Evolutionary conservation across 2,888 invertebrate genomes (phyloP), one percentile per base, ranked within the genome.

Genomic region (Scaeva pyrastri): DNA sequence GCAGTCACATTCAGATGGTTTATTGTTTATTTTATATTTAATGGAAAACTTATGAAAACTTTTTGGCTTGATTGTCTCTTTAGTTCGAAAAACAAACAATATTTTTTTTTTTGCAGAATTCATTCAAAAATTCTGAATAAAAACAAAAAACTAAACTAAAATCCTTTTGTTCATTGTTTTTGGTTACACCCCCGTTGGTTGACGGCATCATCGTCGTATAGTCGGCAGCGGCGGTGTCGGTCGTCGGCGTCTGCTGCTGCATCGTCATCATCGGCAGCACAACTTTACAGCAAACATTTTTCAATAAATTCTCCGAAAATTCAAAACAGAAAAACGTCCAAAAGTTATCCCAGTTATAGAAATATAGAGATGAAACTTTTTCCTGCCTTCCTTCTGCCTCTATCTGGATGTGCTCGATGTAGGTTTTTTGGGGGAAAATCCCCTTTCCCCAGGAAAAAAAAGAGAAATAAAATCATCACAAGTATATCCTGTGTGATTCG

Each of bases 251-350:
- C 16, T 23, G 21, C 14, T 14, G 41, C 14, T 14, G 12, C 19
- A 16, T 23, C 4, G 5, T 10, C n/a, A 26, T 14, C 62, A n/a
- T 10, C 62, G 19, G 16, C 58, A 12, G 39, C 16, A 56, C 66
- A 79, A 84, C 79, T 79, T 75, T 75, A 56, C 80, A 76, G 21
- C 64, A 76, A 81, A 70, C 48, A 81, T 77, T 85, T 85, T 85
- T 81, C 85, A 76, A 85, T 85, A 85, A 85, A 85, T 85, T 80
- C 50, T 76, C 76, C 76, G 21, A 80, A 85, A 80, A 80, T 62
- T 77, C 73, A 55, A 76, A 85, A 80, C 72, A 70, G 43, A 73
- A 50, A 77, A 85, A 70, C 76, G 81, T 73, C 81, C 76, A 81
- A 31, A 31, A 85, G 85, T 85, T 81, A n/a, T n/a, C n/a, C 60